phyloP scores from a whole-genome alignment of 2,113 vertebrate species.

The Pelmatolapia mariae region DNA sequence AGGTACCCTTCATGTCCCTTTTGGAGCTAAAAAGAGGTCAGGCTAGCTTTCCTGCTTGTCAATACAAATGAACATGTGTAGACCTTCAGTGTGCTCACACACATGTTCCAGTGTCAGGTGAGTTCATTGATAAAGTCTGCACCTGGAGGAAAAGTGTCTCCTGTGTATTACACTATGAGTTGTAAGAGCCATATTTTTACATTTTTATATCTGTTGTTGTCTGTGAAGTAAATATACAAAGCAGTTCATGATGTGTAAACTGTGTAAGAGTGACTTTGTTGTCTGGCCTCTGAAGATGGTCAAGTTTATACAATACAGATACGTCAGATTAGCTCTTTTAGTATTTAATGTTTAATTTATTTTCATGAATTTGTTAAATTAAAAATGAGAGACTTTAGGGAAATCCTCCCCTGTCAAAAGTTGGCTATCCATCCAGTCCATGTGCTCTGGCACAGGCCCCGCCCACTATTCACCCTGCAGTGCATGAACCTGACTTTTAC shows the following conservation, averaged over 20 bases:
- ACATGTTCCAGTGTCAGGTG: neutral
- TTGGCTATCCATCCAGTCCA: neutral
- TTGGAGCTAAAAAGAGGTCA: neutral
- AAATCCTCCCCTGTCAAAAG: neutral
- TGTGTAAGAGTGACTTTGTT: neutral
- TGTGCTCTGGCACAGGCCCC: rapidly evolving
- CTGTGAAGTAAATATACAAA: neutral
- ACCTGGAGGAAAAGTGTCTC: neutral
- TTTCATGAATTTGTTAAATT: neutral
- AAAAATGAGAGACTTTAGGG: neutral
- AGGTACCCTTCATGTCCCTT: neutral
- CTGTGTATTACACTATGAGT: neutral
- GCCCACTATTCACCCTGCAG: neutral
- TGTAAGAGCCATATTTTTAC: neutral
- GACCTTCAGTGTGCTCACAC: neutral
- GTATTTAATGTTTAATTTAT: neutral
- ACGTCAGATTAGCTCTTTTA: rapidly evolving
- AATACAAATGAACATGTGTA: neutral
- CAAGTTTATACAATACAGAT: neutral
- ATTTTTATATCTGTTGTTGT: neutral
- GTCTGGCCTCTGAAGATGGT: neutral
- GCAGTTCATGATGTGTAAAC: neutral
- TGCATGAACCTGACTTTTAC: neutral
- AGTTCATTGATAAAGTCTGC: neutral
- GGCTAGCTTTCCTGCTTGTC: neutral